Base-by-base conservation (phyloP, 1,140 invertebrate genomes). In the Lerema accius region DNA sequence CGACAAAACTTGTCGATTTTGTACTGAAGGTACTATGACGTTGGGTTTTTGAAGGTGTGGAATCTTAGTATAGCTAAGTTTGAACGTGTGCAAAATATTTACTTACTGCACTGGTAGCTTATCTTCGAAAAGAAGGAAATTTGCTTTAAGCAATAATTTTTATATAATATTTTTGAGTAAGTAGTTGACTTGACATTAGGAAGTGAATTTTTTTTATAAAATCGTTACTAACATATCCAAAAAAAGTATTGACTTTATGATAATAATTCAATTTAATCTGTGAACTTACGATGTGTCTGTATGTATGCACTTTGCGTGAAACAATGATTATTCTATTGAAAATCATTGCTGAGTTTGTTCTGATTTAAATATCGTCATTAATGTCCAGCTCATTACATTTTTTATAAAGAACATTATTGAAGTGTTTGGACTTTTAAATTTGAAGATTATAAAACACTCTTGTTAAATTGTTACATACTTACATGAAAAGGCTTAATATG, bases 151-250 rank as follows among this genome's bases (percentile, higher is more conserved):
- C 42, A 46, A 26, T 37, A 19, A 35, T 59, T 59, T 46, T 48
- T 59, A 17, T 58, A 58, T 43, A 37, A 46, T 58, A 58, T 19
- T 58, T 28, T 58, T 13, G 28, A 59, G 14, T 13, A 16, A 59
- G 14, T 48, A 59, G 46, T 35, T 14, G 32, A 48, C 35, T 59
- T 48, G 28, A 48, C n/a, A 0, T 32, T 59, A 37, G 43, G 43
- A 28, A 59, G 53, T 56, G 42, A 37, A 26, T 50, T 62, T 67
- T 60, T 66, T 61, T 39, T 43, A 50, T 56, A 51, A 55, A 61
- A 48, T 49, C 53, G 55, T 65, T 70, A 76, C 71, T 76, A 76
- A 76, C 68, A 70, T 65, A 68, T 62, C 37, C 46, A 58, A 66
- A 55, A 50, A 56, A 56, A 48, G 32, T 51, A 58, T 16, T 50